Evolutionary conservation across 2,888 invertebrate species (phyloP), one percentile per base, ranked within the genome.

Genomic region (Pseudococcus jackbeardsleyi): DNA sequence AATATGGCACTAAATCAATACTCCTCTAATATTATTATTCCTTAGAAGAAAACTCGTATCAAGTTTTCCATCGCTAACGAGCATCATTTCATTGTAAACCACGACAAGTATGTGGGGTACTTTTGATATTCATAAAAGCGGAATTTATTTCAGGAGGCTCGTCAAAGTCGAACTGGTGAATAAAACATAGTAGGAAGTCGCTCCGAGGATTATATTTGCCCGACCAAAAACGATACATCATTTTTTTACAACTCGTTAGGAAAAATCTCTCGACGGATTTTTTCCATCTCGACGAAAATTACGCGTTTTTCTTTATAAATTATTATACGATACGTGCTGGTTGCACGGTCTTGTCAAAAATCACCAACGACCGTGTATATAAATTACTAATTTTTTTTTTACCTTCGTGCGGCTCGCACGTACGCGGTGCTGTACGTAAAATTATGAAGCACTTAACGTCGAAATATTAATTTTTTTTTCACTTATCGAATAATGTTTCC

Each of bases 31-130:
- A 19, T 72, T 72, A 33, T 72, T 39, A 17, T 33, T 33, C 8
- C 26, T 33, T 33, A 6, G 33, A 19, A 72, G 15, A 72, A 72
- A 72, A 33, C 72, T 42, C 42, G 42, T 39, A 72, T 39, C 72
- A 39, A 72, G 72, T 72, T 72, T 72, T 72, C 72, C 72, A 33
- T 33, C 72, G 72, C 15, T 72, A 72, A 72, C 72, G 72, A 72
- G 72, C 72, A 17, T 72, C 39, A 33, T 15, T 64, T 64, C 9
- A 64, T 22, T 64, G 64, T 64, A 11, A 64, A 54, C n/a, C n/a
- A n/a, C n/a, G 22, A 64, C 22, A n/a, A 64, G 64, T 64, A 59
- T n/a, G 26, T 8, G 7, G 12, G 26, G 8, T 26, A 26, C 17
- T 4, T 72, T 72, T 72, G 72, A 72, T 72, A 72, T 72, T 72